Conservation (phyloP, 2,797 vertebrate genomes). For the Paedocypris micromegethes region DNA sequence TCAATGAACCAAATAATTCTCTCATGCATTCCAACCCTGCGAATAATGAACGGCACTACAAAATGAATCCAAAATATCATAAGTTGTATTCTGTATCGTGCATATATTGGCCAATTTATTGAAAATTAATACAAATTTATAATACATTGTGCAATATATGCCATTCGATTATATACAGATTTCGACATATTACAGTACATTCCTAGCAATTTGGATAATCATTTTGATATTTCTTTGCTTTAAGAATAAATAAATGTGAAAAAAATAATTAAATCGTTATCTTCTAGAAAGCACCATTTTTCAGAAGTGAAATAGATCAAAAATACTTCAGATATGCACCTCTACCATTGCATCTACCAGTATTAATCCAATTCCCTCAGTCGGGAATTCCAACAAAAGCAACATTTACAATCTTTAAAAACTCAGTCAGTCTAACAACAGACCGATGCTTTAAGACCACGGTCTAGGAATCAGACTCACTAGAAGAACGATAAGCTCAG, state of each 20-base stretch:
- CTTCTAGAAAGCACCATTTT: constrained; percentile 53
- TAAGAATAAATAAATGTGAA: constrained; percentile 42
- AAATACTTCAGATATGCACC: constrained; percentile 47
- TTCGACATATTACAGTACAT: constrained; percentile 52
- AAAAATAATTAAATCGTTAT: constrained; percentile 46
- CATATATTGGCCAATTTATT: constrained; percentile 60
- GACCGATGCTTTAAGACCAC: constrained; percentile 15
- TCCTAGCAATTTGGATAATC: constrained; percentile 50
- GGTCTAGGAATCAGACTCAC: constrained; percentile 2
- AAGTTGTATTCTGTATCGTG: constrained; percentile 57
- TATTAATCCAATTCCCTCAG: not conserved
- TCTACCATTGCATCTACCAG: constrained; percentile 37
- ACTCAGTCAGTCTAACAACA: constrained; percentile 18
- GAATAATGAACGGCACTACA: constrained; percentile 41
- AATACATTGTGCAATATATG: constrained; percentile 61
- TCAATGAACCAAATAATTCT: constrained; percentile 21
- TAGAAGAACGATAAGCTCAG: constrained; percentile 15
- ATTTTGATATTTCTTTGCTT: constrained; percentile 47
- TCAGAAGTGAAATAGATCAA: constrained; percentile 44
- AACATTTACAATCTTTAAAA: constrained; percentile 31
- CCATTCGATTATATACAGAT: constrained; percentile 56
- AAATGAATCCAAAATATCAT: constrained; percentile 48
- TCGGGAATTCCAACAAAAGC: constrained; percentile 36
- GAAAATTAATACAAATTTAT: constrained; percentile 62
- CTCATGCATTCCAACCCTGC: constrained; percentile 37